Conservation (phyloP, 1,140 invertebrate genomes). For the Marisa cornuarietis region DNA sequence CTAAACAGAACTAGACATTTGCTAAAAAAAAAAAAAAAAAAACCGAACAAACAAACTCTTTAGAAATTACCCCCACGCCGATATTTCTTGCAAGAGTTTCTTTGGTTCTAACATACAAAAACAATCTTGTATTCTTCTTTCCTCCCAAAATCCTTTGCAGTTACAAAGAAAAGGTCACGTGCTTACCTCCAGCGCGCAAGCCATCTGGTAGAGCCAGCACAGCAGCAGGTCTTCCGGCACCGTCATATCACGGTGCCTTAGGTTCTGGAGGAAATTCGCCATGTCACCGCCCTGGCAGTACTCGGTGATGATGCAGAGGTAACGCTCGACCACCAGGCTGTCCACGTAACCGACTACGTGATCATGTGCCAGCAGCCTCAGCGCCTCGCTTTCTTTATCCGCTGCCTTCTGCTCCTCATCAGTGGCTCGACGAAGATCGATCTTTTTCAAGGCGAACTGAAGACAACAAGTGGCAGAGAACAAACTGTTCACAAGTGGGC, state of each 20-base stretch:
- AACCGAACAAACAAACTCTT: too few relatives aligned
- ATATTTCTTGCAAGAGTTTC: too few relatives aligned
- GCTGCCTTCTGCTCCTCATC: background rate
- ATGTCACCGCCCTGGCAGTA: constrained; percentile 29
- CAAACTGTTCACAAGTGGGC: too few relatives aligned
- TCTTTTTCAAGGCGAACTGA: constrained; percentile 26
- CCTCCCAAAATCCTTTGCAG: too few relatives aligned
- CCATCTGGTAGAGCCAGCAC: constrained; percentile 26
- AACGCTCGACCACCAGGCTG: background rate
- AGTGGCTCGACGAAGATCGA: background rate
- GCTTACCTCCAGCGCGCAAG: constrained; percentile 20
- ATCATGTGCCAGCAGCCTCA: constrained; percentile 13
- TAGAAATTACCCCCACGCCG: too few relatives aligned
- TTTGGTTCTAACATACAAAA: too few relatives aligned
- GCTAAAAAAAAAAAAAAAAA: too few relatives aligned
- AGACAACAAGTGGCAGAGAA: too few relatives aligned
- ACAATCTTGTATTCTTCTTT: too few relatives aligned
- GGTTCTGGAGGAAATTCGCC: background rate
- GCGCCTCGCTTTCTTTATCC: constrained; percentile 6
- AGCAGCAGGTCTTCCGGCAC: constrained; percentile 23
- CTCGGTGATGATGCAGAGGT: constrained; percentile 24
- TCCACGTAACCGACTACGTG: constrained; percentile 16
- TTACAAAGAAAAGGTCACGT: too few relatives aligned
- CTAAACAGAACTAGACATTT: too few relatives aligned
- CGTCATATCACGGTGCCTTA: background rate